phyloP scores from a whole-genome alignment of 2,113 vertebrate species.

The Arizona elegans region DNA sequence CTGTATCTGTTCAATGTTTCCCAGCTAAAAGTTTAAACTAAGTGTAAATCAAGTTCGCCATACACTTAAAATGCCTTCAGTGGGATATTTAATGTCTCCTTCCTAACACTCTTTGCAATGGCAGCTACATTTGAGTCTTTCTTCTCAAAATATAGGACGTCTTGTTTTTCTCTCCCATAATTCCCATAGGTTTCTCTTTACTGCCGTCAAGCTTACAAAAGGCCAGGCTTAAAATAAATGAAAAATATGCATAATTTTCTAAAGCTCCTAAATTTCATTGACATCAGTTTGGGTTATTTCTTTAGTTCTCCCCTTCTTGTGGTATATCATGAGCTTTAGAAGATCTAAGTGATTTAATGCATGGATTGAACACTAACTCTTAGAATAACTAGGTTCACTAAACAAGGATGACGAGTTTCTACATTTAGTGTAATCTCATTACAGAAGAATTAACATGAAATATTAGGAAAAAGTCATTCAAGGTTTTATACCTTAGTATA shows the following conservation, averaged over 20 bases:
- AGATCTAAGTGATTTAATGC: not conserved
- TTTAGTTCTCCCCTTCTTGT: not conserved
- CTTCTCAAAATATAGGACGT: not conserved
- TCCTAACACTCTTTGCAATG: not conserved
- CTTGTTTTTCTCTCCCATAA: not conserved
- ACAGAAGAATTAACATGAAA: not conserved
- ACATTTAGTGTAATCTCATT: not conserved
- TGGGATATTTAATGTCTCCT: not conserved
- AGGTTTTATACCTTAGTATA: not conserved
- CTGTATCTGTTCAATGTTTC: not conserved
- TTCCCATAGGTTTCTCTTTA: not conserved
- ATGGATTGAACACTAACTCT: not conserved
- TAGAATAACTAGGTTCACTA: not conserved
- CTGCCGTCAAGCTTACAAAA: not conserved
- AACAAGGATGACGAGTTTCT: not conserved
- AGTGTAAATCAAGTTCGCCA: not conserved
- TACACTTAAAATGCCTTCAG: not conserved
- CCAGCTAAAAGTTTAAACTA: not conserved
- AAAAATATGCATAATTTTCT: not conserved
- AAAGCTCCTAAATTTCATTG: not conserved
- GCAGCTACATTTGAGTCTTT: not conserved
- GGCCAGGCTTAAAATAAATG: not conserved
- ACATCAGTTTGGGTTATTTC: not conserved
- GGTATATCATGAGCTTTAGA: not conserved
- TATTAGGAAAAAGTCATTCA: not conserved